A percentile compares a stretch with the other conserved stretches of the same genome.
These are phyloP conservation scores for human (Homo sapiens) DNA, from an alignment of 2,113 vertebrate genomes.

Conservation along the genomic window DNA sequence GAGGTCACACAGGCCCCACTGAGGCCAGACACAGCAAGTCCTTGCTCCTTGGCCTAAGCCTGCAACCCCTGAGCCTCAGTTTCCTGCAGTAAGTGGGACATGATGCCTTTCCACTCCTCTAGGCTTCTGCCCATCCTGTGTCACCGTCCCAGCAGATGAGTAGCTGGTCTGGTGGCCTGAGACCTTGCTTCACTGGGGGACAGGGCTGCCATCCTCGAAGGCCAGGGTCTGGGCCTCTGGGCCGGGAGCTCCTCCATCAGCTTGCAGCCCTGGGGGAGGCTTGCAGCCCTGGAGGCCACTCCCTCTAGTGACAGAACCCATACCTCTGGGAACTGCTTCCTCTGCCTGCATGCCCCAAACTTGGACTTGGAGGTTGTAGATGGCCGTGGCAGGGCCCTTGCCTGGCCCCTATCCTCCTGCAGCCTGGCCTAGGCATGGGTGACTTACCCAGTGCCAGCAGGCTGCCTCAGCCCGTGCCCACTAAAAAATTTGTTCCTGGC, in stretches of 20 bases:
- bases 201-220: neutral
- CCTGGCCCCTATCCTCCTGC: neutral
- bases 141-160: neutral
- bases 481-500: neutral
- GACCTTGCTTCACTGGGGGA: neutral
- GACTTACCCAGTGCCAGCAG: neutral
- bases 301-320: neutral
- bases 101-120: accelerated
- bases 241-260: neutral
- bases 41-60: neutral
- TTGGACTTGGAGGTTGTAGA: neutral
- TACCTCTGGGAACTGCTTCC: neutral
- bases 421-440: neutral
- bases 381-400: neutral
- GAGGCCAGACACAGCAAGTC: neutral
- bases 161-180: neutral
- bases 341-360: accelerated
- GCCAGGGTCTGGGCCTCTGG: neutral
- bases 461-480: neutral
- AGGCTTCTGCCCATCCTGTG: neutral
- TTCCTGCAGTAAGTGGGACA: neutral
- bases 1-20: neutral
- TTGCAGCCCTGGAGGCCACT: neutral
- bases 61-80: neutral
- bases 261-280: neutral